Evolutionary conservation across 2,888 invertebrate genomes (phyloP).

Genomic region (Lycophotia porphyrea): DNA sequence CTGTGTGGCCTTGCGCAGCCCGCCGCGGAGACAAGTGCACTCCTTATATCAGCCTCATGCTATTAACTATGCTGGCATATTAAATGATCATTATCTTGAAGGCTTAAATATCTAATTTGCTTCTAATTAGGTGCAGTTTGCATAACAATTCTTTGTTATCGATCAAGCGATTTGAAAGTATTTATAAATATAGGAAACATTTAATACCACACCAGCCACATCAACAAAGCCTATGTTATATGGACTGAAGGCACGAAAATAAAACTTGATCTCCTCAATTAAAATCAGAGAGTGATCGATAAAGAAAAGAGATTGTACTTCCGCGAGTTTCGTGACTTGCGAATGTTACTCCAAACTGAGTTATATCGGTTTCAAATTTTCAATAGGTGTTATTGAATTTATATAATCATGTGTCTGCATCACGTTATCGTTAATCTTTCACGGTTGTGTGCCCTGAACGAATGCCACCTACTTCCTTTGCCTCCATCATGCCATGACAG

Average conservation of each 20-base stretch:
- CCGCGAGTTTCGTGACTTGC: constrained; percentile 63
- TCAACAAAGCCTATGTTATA: constrained; percentile 26
- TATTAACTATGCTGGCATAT: constrained; percentile 45
- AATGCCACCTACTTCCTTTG: constrained; percentile 47
- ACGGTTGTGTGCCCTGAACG: constrained; percentile 23
- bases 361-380: constrained; percentile 47
- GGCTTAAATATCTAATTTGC: constrained; percentile 36
- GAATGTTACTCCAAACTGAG: constrained; percentile 48
- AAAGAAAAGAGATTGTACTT: constrained; percentile 67
- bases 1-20: constrained; percentile 78
- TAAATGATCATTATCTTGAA: constrained; percentile 48
- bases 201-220: constrained; percentile 14
- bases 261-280: constrained; percentile 71
- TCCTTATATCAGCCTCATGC: constrained; percentile 39
- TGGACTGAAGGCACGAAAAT: constrained; percentile 58
- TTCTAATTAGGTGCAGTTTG: constrained; percentile 41
- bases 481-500: constrained; percentile 4
- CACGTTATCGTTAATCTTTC: constrained; percentile 52
- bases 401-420: constrained; percentile 56
- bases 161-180: constrained; percentile 45
- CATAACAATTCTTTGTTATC: constrained; percentile 17
- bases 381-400: constrained; percentile 53
- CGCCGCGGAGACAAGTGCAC: constrained; percentile 82
- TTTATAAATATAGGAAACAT: constrained; percentile 11
- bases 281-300: constrained; percentile 58